A percentile compares a stretch with the other conserved stretches of the same genome.
Conservation (phyloP, 2,113 vertebrate genomes). For the Machaerirhynchus nigripectus region DNA sequence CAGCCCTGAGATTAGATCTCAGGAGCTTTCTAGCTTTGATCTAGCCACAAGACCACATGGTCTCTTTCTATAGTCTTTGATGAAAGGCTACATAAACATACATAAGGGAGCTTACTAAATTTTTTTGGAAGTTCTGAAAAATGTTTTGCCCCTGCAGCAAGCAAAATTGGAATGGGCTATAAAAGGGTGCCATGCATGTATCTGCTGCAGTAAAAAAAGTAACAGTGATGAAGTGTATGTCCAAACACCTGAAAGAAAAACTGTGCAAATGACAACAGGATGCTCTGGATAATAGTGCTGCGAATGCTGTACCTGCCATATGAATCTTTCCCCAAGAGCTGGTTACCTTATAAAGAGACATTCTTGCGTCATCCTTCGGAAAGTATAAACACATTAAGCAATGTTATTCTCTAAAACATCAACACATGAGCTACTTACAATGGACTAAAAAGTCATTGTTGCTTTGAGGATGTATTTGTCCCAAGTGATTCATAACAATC, state of each 20-base stretch:
- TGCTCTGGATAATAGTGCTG: neutral
- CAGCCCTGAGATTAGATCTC: constrained; percentile 63
- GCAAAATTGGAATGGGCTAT: neutral
- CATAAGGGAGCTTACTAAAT: constrained; percentile 15
- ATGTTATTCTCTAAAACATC: constrained; percentile 64
- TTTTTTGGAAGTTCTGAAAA: constrained; percentile 45
- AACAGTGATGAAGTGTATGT: neutral
- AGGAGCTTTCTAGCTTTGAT: constrained; percentile 65
- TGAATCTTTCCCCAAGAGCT: constrained; percentile 28
- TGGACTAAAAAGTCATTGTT: constrained; percentile 66
- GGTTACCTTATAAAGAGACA: constrained; percentile 9
- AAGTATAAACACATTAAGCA: constrained; percentile 62
- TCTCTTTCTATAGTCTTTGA: constrained; percentile 62
- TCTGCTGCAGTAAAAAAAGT: neutral
- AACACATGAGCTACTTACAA: constrained; percentile 67
- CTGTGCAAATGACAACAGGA: neutral
- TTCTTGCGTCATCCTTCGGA: constrained; percentile 43
- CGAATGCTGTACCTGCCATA: constrained; percentile 11
- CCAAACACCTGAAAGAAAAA: neutral
- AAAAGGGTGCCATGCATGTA: neutral
- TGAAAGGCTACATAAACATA: constrained; percentile 60
- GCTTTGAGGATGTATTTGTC: constrained; percentile 67
- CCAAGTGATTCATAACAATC: constrained; percentile 66
- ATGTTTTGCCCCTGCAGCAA: neutral
- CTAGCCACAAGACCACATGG: constrained; percentile 61